Evolutionary conservation across 2,113 vertebrate genomes (phyloP).

Genomic region (Cynopterus brachyotis): DNA sequence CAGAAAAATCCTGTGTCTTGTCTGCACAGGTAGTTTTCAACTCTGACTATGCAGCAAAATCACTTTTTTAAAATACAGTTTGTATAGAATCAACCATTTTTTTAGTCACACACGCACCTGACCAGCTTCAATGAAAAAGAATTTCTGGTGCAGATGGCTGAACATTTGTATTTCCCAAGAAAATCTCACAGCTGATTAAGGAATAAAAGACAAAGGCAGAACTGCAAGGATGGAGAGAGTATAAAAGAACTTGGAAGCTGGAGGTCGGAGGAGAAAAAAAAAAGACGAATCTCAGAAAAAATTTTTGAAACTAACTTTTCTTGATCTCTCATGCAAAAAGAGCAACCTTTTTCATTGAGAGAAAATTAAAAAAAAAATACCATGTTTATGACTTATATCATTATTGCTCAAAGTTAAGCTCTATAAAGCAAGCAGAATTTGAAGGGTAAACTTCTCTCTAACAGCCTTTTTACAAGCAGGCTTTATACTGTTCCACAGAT

Average conservation of each 20-base stretch:
- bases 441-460: slow-evolving; percentile 37
- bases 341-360: neutral
- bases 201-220: neutral
- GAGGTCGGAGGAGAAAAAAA: neutral
- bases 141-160: neutral
- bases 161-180: neutral
- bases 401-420: slow-evolving; percentile 17
- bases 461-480: slow-evolving; percentile 54
- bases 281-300: neutral
- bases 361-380: neutral
- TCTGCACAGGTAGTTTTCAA: neutral
- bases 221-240: neutral
- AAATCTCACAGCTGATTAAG: neutral
- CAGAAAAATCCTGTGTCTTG: neutral
- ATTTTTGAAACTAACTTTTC: slow-evolving; percentile 4
- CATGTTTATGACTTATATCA: neutral
- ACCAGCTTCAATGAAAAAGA: neutral
- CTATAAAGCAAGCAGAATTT: neutral
- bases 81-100: neutral
- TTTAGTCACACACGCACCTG: neutral
- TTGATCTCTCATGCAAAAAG: neutral
- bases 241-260: neutral
- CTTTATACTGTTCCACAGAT: slow-evolving; percentile 24
- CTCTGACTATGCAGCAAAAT: neutral
- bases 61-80: neutral